Percentiles rank a stretch among this genome's conserved stretches.
Evolutionary conservation across 1,140 invertebrate genomes (phyloP).

Genomic region (Eciton burchellii): DNA sequence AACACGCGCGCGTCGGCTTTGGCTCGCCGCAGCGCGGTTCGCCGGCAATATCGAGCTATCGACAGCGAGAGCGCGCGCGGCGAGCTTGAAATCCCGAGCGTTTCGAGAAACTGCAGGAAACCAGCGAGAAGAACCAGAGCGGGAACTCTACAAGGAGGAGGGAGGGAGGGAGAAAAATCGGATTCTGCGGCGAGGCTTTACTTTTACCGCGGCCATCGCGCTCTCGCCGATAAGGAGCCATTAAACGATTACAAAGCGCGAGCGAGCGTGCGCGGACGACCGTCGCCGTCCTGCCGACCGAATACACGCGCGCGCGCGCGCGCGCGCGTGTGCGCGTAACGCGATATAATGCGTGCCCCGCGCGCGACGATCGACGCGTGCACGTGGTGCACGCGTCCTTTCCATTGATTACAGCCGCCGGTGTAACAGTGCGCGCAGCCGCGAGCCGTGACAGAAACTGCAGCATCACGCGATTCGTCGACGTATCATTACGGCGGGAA

Average conservation of each 20-base stretch:
- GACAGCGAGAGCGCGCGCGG: too few species aligned
- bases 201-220: conserved; percentile 43
- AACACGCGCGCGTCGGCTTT: background rate
- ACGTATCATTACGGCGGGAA: conserved; percentile 48
- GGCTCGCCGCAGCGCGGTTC: background rate
- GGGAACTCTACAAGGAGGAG: background rate
- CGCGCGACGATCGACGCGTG: conserved; percentile 85
- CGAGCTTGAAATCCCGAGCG: background rate
- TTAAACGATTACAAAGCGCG: conserved; percentile 61
- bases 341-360: conserved; percentile 77
- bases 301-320: background rate
- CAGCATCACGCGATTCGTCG: conserved; percentile 50
- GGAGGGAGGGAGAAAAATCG: background rate
- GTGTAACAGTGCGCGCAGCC: background rate
- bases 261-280: conserved; percentile 38
- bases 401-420: conserved; percentile 51
- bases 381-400: conserved; percentile 85
- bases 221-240: conserved; percentile 26
- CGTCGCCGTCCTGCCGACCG: background rate
- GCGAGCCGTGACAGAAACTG: conserved; percentile 32
- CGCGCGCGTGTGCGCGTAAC: conserved; percentile 25
- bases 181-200: conserved; percentile 30
- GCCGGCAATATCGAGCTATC: too few species aligned
- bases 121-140: background rate
- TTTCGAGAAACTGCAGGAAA: background rate